phyloP scores from a whole-genome alignment of 2,888 invertebrate genomes.

The Aporophyla lueneburgensis region DNA sequence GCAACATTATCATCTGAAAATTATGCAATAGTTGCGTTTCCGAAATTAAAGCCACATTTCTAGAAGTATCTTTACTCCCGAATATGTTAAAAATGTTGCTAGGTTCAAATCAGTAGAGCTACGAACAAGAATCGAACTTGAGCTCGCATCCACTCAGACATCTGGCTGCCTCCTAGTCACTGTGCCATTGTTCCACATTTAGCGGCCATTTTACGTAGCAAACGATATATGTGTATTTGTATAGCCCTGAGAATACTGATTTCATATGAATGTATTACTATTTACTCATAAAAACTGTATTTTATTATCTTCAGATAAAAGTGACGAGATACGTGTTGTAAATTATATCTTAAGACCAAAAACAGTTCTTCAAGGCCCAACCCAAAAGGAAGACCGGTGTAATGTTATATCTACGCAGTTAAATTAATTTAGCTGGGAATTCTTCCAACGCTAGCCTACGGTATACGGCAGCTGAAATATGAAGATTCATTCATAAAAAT shows the following conservation, averaged over 20 bases:
- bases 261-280: slow-evolving; percentile 42
- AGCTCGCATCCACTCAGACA: not conserved
- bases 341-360: not conserved
- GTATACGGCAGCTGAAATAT: too few relatives aligned
- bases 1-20: too few relatives aligned
- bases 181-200: not conserved
- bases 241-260: slow-evolving; percentile 21
- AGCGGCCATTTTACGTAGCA: not conserved
- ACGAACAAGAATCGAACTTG: not conserved
- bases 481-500: too few relatives aligned
- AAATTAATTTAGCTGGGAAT: too few relatives aligned
- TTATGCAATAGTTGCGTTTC: too few relatives aligned
- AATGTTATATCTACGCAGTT: too few relatives aligned
- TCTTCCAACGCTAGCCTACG: too few relatives aligned
- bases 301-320: slow-evolving; percentile 56
- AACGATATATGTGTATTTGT: slow-evolving; percentile 6
- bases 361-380: not conserved
- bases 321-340: slow-evolving; percentile 14
- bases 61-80: too few relatives aligned
- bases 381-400: not conserved
- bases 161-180: not conserved
- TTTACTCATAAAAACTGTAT: slow-evolving; percentile 26
- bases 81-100: not conserved
- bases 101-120: not conserved
- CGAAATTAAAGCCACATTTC: too few relatives aligned